These are phyloP conservation scores for Boulengeromyrus knoepffleri DNA, from an alignment of 2,113 vertebrate genomes.

Conservation along the genomic window DNA sequence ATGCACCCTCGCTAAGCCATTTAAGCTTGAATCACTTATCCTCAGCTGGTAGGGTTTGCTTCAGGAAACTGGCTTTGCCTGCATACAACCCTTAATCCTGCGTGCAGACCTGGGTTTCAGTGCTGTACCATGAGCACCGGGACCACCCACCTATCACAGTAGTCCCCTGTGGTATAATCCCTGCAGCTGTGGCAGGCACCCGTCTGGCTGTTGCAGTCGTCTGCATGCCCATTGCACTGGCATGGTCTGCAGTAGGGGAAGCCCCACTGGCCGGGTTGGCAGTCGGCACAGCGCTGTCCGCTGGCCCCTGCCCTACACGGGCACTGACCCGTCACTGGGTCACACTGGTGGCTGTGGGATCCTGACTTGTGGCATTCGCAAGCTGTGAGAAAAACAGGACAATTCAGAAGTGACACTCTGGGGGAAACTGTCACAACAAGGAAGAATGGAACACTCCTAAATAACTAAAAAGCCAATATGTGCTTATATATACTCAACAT, in stretches of 20 bases:
- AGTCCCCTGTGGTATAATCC: constrained; percentile 55
- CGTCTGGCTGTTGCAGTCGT: constrained; percentile 56
- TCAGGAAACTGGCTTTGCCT: background rate
- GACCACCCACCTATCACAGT: constrained; percentile 62
- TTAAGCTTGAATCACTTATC: background rate
- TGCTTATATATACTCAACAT: background rate
- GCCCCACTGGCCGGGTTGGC: constrained; percentile 61
- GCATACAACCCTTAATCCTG: background rate
- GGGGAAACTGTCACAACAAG: background rate
- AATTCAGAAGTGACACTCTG: background rate
- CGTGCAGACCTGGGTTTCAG: background rate
- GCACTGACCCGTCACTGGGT: constrained; percentile 68
- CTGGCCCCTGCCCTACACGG: constrained; percentile 50
- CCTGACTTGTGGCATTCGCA: constrained; percentile 70
- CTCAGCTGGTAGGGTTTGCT: background rate
- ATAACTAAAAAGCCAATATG: background rate
- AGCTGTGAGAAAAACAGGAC: constrained; percentile 47
- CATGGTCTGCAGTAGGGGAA: constrained; percentile 69
- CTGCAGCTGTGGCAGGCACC: constrained; percentile 57
- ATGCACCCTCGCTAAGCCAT: background rate
- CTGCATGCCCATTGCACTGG: constrained; percentile 67
- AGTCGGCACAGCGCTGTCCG: constrained; percentile 64
- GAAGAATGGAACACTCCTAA: background rate
- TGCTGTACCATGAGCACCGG: no score
- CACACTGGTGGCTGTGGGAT: constrained; percentile 60